Percentiles rank a stretch among this genome's conserved stretches.
phyloP scores from a whole-genome alignment of 30 jellyfish, hydroid and myxozoan genomes.

The Mastigias papua region DNA sequence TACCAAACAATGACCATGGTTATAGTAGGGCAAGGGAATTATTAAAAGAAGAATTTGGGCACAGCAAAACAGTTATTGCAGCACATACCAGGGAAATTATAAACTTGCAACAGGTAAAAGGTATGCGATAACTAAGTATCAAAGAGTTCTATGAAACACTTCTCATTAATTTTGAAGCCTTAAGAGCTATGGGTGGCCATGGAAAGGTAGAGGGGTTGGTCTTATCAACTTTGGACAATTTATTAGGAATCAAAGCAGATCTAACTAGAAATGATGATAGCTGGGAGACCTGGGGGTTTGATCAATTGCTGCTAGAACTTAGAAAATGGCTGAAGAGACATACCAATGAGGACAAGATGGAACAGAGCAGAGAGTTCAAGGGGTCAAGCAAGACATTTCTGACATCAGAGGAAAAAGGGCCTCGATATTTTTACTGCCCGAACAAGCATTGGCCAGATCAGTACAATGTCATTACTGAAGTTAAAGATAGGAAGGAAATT shows the following conservation, averaged over 20 bases:
- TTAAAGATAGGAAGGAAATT: constrained; percentile 38
- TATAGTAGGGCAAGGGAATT: constrained; percentile 38
- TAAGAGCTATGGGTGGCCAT: constrained; percentile 46
- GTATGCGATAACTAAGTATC: background rate
- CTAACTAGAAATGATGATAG: constrained; percentile 17
- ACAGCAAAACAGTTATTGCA: constrained; percentile 32
- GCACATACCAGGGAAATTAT: constrained; percentile 52
- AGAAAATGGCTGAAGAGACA: constrained; percentile 4
- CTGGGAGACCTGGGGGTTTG: constrained; percentile 22
- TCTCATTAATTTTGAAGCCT: constrained; percentile 38
- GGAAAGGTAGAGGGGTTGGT: constrained; percentile 17
- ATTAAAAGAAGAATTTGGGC: constrained; percentile 50
- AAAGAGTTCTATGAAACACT: constrained; percentile 45
- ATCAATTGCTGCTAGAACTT: background rate
- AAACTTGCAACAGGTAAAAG: constrained; percentile 5
- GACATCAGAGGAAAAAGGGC: constrained; percentile 30
- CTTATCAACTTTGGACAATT: background rate
- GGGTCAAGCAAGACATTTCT: too few relatives aligned
- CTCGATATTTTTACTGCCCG: constrained; percentile 57
- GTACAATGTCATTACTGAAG: constrained; percentile 19
- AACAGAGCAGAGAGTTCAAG: too few relatives aligned
- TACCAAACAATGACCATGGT: constrained; percentile 43
- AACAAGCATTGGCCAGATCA: constrained; percentile 73
- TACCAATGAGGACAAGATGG: background rate
- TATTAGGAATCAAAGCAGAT: background rate